Evolutionary conservation across 2,888 invertebrate species (phyloP).

Genomic region (Epinotia bilunana): DNA sequence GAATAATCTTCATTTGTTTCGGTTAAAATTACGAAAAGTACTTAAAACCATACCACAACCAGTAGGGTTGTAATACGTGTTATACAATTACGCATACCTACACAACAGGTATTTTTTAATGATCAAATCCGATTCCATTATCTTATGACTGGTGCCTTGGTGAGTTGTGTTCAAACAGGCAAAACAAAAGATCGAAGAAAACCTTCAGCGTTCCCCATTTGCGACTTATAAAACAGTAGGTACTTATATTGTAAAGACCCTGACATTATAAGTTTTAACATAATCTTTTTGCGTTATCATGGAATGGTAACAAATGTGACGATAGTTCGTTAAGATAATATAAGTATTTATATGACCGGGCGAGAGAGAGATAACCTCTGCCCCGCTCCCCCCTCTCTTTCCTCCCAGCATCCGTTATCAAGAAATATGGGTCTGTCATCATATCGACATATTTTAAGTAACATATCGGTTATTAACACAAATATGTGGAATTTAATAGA

Average conservation of each 20-base stretch:
- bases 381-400: conserved; percentile 25
- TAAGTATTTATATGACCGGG: conserved; percentile 40
- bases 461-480: neutral
- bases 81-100: no score
- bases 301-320: conserved; percentile 23
- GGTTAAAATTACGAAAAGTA: no score
- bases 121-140: no score
- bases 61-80: no score
- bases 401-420: conserved; percentile 30
- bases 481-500: neutral
- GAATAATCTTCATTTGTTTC: no score
- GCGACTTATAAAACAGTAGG: neutral
- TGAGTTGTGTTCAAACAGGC: no score
- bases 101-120: no score
- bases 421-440: conserved; percentile 42
- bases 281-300: conserved; percentile 30
- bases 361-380: conserved; percentile 42
- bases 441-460: conserved; percentile 6
- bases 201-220: neutral
- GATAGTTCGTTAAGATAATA: conserved; percentile 34
- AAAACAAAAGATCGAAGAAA: neutral
- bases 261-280: conserved; percentile 1
- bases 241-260: neutral
- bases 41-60: no score
- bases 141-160: no score